Percentiles rank a stretch among this genome's conserved stretches.
phyloP scores from a whole-genome alignment of 2,888 invertebrate genomes.

The Tethea ocularis region DNA sequence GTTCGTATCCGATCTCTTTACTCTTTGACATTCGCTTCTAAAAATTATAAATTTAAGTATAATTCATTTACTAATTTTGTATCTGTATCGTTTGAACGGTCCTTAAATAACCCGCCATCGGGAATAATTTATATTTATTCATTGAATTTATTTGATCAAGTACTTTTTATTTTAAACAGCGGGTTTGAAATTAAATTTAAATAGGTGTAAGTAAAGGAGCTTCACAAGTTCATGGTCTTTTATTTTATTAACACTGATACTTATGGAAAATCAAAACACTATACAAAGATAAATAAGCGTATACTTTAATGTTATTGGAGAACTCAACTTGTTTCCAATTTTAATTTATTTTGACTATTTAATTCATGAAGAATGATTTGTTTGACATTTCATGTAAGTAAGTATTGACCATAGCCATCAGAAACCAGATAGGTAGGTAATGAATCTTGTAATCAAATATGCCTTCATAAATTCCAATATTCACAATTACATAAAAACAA shows the following conservation, averaged over 20 bases:
- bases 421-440: too few relatives aligned
- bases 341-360: too few relatives aligned
- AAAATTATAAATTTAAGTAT: slow-evolving; percentile 75
- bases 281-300: too few relatives aligned
- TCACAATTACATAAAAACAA: slow-evolving; percentile 27
- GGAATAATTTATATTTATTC: slow-evolving; percentile 5
- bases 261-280: too few relatives aligned
- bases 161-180: slow-evolving; percentile 2
- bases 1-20: slow-evolving; percentile 71
- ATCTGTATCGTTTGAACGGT: slow-evolving; percentile 32
- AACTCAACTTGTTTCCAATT: too few relatives aligned
- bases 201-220: not conserved
- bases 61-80: slow-evolving; percentile 64
- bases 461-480: not conserved
- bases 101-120: slow-evolving; percentile 9
- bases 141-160: slow-evolving; percentile 7
- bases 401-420: too few relatives aligned
- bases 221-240: not conserved
- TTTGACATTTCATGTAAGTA: too few relatives aligned
- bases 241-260: not conserved
- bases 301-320: too few relatives aligned
- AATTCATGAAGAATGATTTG: too few relatives aligned
- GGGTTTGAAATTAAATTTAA: not conserved
- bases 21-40: slow-evolving; percentile 72
- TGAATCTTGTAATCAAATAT: too few relatives aligned